Evolutionary conservation across 2,888 invertebrate genomes (phyloP), one percentile per base, ranked within the genome.

Genomic region (Acrobasis repandana): DNA sequence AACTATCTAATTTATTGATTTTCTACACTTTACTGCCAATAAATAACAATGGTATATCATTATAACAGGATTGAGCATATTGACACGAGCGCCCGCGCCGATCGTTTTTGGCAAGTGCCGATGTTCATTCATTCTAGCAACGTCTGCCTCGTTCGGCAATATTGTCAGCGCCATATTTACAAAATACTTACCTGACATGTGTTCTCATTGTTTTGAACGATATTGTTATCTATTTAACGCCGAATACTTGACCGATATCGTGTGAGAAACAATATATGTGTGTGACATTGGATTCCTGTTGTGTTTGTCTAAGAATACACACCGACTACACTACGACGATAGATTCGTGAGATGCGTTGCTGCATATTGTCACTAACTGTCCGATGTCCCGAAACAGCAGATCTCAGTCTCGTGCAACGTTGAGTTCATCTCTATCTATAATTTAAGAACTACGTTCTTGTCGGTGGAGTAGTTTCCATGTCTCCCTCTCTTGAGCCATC

Each of bases 161-260:
- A 56, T 28, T 56, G 56, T 43, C 56, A 46, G 48, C 49, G 43
- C 54, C 56, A 62, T 75, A 68, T 76, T 77, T 74, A 70, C 72
- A 73, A 78, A 76, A 73, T 67, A 75, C 63, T 59, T 52, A 63
- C 60, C 66, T 67, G 67, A 67, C 66, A 65, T 70, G 67, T 67
- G 70, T 65, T 64, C 54, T 62, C 62, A 66, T 71, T 74, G 70
- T 69, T 61, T 51, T 54, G 57, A 28, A 58, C 61, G 63, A 71
- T 72, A 68, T 69, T 75, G 73, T 73, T 79, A 74, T 75, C 74
- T 58, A 11, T 50, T 46, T 67, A 52, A 62, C 60, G 63, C 65
- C 65, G 63, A 63, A 75, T 71, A 72, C 67, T 70, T 73, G 75
- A 74, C 73, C 71, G 76, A 75, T 78, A 74, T 71, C 68, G 63